Conservation (phyloP, 2,113 vertebrate species). For the Peromyscus californicus region DNA sequence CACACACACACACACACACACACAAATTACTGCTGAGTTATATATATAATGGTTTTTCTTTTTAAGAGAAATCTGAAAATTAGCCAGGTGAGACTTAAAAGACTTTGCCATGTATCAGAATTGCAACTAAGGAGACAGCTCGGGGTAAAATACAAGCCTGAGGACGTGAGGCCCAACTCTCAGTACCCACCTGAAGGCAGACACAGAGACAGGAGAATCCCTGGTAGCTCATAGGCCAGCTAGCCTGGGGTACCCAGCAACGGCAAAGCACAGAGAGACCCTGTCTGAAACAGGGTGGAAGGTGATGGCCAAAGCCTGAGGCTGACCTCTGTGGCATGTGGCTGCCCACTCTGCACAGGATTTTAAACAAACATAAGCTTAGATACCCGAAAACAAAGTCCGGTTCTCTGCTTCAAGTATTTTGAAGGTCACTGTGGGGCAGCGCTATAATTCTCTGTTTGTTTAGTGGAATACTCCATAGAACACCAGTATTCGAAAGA, state of each 20-base stretch:
- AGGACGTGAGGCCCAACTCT: not conserved
- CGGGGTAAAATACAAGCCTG: not conserved
- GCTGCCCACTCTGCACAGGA: not conserved
- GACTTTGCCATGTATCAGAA: not conserved
- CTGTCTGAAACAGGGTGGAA: not conserved
- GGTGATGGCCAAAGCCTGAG: not conserved
- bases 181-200: not conserved
- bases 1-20: not conserved
- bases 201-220: not conserved
- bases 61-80: constrained; percentile 48
- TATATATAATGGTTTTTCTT: not conserved
- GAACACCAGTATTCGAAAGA: not conserved
- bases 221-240: too few species aligned
- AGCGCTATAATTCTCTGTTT: not conserved
- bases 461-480: not conserved
- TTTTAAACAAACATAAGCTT: constrained; percentile 17
- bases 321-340: not conserved
- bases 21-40: not conserved
- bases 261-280: not conserved
- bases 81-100: not conserved
- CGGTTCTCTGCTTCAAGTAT: not conserved
- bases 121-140: not conserved
- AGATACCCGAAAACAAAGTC: not conserved
- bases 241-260: not conserved
- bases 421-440: not conserved